Evolutionary conservation across 1,140 invertebrate species (phyloP).

Genomic region (Lepidotrigona ventralis): DNA sequence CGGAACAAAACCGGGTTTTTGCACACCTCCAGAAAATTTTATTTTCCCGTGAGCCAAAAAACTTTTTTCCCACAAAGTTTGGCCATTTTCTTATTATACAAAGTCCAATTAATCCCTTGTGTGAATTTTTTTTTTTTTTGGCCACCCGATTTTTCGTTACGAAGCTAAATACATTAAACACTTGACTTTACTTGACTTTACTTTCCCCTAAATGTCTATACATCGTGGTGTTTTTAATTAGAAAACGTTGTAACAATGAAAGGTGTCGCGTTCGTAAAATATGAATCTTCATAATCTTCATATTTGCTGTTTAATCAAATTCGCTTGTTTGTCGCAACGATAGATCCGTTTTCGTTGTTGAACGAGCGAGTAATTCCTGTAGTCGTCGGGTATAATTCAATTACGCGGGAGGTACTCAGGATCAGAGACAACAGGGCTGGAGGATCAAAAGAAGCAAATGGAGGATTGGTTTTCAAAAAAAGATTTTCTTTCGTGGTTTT

Average conservation of each 20-base stretch:
- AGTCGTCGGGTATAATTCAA: background rate
- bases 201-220: background rate
- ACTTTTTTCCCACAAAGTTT: no score
- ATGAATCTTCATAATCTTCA: background rate
- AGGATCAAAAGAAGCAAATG: conserved; percentile 6
- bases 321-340: background rate
- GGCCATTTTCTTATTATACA: no score
- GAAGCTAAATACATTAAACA: no score
- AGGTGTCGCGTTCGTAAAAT: background rate
- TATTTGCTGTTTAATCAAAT: background rate
- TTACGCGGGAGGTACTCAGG: background rate
- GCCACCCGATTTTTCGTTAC: no score
- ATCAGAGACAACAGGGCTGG: conserved; percentile 9
- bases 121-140: no score
- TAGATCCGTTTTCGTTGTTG: no score
- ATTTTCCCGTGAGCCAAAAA: no score
- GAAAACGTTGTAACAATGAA: background rate
- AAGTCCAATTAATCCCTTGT: no score
- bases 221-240: background rate
- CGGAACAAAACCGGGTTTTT: no score
- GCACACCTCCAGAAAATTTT: no score
- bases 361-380: background rate
- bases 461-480: conserved; percentile 52
- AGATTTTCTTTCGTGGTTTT: conserved; percentile 40
- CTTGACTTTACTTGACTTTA: no score